Percentiles rank a stretch among this genome's conserved stretches.
Evolutionary conservation across 2,888 invertebrate genomes (phyloP).

Genomic region (Dicyrtoma fusca): DNA sequence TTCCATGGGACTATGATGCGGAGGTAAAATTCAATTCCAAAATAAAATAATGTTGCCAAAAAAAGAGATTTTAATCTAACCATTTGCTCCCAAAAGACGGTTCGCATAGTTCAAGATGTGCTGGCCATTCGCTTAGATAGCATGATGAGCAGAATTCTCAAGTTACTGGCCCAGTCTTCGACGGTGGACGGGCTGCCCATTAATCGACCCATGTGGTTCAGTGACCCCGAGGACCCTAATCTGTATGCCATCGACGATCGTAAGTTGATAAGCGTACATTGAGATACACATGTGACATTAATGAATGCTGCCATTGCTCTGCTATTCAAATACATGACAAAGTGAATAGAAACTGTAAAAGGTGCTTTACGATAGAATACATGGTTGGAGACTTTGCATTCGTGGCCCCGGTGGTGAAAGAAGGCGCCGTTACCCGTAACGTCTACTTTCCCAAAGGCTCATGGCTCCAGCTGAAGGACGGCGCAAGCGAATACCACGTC

Average conservation of each 20-base stretch:
- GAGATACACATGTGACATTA: background rate
- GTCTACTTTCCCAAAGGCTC: slow-evolving; percentile 75
- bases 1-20: slow-evolving; percentile 77
- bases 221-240: slow-evolving; percentile 69
- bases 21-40: slow-evolving; percentile 59
- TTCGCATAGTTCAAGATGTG: slow-evolving; percentile 36
- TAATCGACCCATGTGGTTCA: slow-evolving; percentile 85
- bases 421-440: slow-evolving; percentile 68
- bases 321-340: background rate
- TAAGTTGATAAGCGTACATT: slow-evolving; percentile 42
- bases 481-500: slow-evolving; percentile 57
- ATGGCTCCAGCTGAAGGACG: slow-evolving; percentile 66
- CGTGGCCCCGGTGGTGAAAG: slow-evolving; percentile 74
- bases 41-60: background rate
- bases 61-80: background rate
- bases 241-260: slow-evolving; percentile 64
- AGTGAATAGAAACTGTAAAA: no score
- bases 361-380: slow-evolving; percentile 67
- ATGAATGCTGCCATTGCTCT: background rate
- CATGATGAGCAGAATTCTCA: slow-evolving; percentile 58
- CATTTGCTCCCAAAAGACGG: slow-evolving; percentile 25
- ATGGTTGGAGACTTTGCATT: slow-evolving; percentile 76
- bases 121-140: slow-evolving; percentile 40
- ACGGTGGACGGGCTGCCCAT: slow-evolving; percentile 71
- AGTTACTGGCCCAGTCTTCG: slow-evolving; percentile 65